A percentile compares a stretch with the other conserved stretches of the same genome.
Evolutionary conservation across 2,797 vertebrate genomes (phyloP).

Genomic region (Phaenicophaeus curvirostris): DNA sequence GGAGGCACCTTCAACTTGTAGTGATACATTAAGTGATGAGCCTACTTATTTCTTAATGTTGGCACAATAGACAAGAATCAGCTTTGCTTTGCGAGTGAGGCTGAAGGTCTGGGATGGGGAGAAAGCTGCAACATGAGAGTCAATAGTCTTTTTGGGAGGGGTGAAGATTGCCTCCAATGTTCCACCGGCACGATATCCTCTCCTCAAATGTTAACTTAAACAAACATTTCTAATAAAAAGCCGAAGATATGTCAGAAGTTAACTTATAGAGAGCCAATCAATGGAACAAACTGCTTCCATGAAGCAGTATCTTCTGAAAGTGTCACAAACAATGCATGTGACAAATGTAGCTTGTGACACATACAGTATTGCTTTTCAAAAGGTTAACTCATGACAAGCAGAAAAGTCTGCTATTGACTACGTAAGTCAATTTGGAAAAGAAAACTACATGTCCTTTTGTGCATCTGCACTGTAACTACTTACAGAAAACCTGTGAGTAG

Average conservation of each 20-base stretch:
- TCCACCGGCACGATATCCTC: not conserved
- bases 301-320: not conserved
- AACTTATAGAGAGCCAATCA: not conserved
- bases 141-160: not conserved
- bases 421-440: not conserved
- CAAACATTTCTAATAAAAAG: not conserved
- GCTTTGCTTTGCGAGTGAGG: not conserved
- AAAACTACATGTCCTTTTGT: not conserved
- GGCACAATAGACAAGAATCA: not conserved
- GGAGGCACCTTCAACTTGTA: not conserved
- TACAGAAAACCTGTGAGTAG: not conserved
- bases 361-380: not conserved
- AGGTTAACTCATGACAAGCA: not conserved
- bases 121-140: not conserved
- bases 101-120: not conserved
- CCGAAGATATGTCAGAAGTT: not conserved
- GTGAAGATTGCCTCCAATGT: not conserved
- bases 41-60: not conserved
- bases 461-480: not conserved
- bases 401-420: not conserved
- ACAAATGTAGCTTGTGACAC: not conserved
- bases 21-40: not conserved
- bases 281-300: not conserved
- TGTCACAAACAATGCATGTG: not conserved
- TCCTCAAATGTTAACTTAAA: not conserved